Evolutionary conservation across 2,113 vertebrate genomes (phyloP).

Genomic region (Collichthys lucidus): DNA sequence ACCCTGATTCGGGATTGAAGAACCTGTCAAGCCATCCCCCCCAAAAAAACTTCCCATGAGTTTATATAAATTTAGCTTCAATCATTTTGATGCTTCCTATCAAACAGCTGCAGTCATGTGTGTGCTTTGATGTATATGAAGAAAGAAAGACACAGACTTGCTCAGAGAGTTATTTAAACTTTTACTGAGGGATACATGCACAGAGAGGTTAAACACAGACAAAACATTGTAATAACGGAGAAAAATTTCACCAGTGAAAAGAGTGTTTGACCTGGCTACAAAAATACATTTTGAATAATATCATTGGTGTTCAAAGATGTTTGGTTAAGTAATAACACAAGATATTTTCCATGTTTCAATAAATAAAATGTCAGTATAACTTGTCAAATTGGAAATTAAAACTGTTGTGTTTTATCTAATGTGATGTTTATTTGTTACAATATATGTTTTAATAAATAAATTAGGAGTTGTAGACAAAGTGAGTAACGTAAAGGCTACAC

Average conservation of each 20-base stretch:
- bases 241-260: conserved; percentile 85
- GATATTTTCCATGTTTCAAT: conserved; percentile 70
- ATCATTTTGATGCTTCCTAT: not conserved
- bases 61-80: not conserved
- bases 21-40: conserved; percentile 58
- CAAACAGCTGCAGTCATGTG: not conserved
- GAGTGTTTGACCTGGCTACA: conserved; percentile 27
- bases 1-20: conserved; percentile 55
- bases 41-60: conserved; percentile 33
- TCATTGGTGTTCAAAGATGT: conserved; percentile 5
- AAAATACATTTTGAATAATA: conserved; percentile 40
- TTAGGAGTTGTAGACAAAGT: conserved; percentile 25
- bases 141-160: conserved; percentile 71
- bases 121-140: not conserved
- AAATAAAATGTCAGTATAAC: conserved; percentile 75
- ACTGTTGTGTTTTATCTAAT: not conserved
- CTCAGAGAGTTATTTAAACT: conserved; percentile 54
- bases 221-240: conserved; percentile 44
- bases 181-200: conserved; percentile 83
- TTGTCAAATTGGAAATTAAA: conserved; percentile 28
- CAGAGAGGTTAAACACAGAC: conserved; percentile 71
- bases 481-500: conserved; percentile 26
- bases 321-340: conserved; percentile 28
- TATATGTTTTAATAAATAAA: conserved; percentile 74
- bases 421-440: conserved; percentile 10